Evolutionary conservation across 2,797 vertebrate genomes (phyloP).

Genomic region (Poliocrania exsul): DNA sequence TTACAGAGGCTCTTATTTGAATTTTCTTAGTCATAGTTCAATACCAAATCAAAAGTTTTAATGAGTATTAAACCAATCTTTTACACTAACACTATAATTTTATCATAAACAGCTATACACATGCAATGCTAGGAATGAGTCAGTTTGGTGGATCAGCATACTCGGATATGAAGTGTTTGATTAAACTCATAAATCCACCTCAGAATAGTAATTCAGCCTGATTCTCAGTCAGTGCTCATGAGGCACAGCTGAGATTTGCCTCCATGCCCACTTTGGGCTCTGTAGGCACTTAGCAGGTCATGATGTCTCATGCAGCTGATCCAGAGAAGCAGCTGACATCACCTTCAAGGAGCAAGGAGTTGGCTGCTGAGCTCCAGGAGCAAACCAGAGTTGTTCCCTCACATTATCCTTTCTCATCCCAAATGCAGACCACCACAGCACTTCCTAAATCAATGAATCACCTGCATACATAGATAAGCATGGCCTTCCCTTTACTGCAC

Average conservation of each 20-base stretch:
- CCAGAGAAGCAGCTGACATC: neutral
- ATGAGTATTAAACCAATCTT: neutral
- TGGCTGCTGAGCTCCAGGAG: neutral
- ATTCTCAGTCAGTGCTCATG: neutral
- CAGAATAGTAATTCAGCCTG: neutral
- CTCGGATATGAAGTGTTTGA: neutral
- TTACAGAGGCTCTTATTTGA: conserved; percentile 15
- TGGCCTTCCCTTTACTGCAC: neutral
- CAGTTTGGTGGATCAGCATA: neutral
- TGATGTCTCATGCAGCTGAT: neutral
- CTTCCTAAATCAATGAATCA: neutral
- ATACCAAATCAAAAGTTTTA: neutral
- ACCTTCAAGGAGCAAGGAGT: neutral
- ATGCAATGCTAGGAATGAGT: neutral
- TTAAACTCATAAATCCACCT: conserved; percentile 11
- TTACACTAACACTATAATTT: neutral
- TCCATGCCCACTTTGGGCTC: neutral
- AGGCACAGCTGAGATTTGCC: neutral
- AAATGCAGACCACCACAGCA: neutral
- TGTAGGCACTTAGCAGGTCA: fast-evolving
- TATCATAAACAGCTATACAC: neutral
- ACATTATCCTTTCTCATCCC: neutral
- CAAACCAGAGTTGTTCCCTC: neutral
- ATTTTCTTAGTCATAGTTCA: conserved; percentile 17
- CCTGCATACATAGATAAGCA: neutral